Evolutionary conservation across 2,888 invertebrate genomes (phyloP).

Genomic region (Agriotes lineatus): DNA sequence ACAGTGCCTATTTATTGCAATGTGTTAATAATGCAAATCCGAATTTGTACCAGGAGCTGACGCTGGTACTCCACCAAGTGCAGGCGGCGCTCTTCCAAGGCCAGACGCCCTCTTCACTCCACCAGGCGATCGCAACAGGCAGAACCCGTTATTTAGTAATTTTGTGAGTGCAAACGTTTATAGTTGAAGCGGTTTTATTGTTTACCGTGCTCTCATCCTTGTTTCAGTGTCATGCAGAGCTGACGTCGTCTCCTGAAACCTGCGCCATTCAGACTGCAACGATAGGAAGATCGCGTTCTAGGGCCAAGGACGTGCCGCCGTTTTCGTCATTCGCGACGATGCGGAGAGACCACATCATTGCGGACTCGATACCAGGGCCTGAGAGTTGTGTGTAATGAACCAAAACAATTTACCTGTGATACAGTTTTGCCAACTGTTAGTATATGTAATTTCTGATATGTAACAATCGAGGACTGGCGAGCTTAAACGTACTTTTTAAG

Average conservation of each 20-base stretch:
- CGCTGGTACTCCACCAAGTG: conserved; percentile 57
- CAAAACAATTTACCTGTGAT: conserved; percentile 41
- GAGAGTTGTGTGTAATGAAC: conserved; percentile 85
- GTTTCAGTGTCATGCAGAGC: conserved; percentile 51
- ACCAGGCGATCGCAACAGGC: conserved; percentile 54
- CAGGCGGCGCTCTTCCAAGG: conserved; percentile 58
- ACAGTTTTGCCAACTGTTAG: conserved; percentile 41
- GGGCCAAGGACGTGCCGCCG: conserved; percentile 65
- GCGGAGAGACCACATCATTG: conserved; percentile 82
- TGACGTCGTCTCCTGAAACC: conserved; percentile 56
- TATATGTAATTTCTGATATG: conserved; percentile 39
- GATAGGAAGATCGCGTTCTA: conserved; percentile 59
- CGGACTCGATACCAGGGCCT: conserved; percentile 88
- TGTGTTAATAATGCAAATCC: too few relatives aligned
- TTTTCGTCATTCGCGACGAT: conserved; percentile 71
- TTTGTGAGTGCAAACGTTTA: conserved; percentile 52
- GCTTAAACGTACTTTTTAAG: conserved; percentile 48
- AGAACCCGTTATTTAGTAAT: conserved; percentile 55
- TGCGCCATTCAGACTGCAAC: conserved; percentile 54
- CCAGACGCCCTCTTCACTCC: conserved; percentile 63
- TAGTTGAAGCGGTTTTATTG: neutral
- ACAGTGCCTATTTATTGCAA: too few relatives aligned
- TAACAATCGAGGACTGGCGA: conserved; percentile 53
- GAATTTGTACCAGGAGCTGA: conserved; percentile 57
- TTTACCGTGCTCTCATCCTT: conserved; percentile 7